phyloP scores from a whole-genome alignment of 2,113 vertebrate genomes.

The Lophochroa leadbeateri region DNA sequence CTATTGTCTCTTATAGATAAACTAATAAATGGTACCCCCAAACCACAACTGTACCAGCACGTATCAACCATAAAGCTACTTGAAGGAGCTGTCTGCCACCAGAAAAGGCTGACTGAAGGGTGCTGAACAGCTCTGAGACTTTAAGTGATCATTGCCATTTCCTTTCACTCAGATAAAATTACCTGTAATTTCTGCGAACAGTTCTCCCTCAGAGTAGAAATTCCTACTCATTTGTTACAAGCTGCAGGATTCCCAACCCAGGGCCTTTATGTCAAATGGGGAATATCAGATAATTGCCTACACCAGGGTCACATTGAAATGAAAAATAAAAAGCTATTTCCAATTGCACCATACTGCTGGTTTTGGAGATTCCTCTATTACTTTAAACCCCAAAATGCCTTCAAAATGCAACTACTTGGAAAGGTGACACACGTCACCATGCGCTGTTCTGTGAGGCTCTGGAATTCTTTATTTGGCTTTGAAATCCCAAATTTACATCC shows the following conservation, averaged over 20 bases:
- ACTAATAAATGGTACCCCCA: not conserved
- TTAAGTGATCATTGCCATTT: rapidly evolving
- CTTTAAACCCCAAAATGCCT: not conserved
- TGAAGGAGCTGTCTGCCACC: not conserved
- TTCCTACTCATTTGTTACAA: not conserved
- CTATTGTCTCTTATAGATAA: not conserved
- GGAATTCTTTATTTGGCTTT: not conserved
- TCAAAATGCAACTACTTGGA: not conserved
- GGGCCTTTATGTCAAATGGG: not conserved
- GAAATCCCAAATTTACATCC: not conserved
- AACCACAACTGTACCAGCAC: not conserved
- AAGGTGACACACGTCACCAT: not conserved
- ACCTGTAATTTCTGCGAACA: not conserved
- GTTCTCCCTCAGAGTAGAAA: not conserved
- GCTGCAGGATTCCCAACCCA: not conserved
- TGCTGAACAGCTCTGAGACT: not conserved
- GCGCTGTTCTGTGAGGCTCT: not conserved
- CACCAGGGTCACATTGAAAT: not conserved
- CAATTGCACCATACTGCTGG: not conserved
- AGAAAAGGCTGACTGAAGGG: not conserved
- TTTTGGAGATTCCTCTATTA: not conserved
- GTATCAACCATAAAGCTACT: not conserved
- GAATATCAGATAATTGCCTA: not conserved
- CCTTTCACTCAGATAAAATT: not conserved
- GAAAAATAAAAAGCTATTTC: not conserved